These are phyloP conservation scores for Drosophila virilis DNA, from an alignment of 1,140 invertebrate species.

Conservation along the genomic window DNA sequence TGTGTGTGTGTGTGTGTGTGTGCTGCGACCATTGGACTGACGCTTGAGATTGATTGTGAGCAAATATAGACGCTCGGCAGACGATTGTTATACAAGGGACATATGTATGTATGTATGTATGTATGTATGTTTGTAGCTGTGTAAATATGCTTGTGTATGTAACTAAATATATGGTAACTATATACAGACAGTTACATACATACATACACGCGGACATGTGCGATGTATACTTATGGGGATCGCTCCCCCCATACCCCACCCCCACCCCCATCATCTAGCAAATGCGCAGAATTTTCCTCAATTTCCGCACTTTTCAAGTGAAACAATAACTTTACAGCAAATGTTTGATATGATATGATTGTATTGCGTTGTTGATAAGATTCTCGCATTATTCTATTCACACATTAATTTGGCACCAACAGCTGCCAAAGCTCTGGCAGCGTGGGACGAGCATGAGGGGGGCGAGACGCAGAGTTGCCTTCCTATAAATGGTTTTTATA, in stretches of 20 bases:
- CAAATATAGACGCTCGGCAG: slow-evolving; percentile 64
- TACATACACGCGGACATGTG: slow-evolving; percentile 7
- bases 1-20: slow-evolving; percentile 18
- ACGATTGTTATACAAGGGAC: slow-evolving; percentile 55
- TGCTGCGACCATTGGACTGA: slow-evolving; percentile 42
- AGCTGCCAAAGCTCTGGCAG: slow-evolving; percentile 7
- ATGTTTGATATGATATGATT: too few relatives aligned
- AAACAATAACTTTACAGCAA: not conserved
- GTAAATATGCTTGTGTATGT: not conserved
- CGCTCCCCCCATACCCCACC: not conserved
- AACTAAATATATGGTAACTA: not conserved
- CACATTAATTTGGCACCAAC: not conserved
- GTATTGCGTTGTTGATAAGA: too few relatives aligned
- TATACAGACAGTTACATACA: not conserved
- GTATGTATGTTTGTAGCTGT: too few relatives aligned
- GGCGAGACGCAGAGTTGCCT: too few relatives aligned
- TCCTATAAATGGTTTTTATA: too few relatives aligned
- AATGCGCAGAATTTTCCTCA: not conserved
- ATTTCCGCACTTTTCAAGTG: not conserved
- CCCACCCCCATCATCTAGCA: not conserved
- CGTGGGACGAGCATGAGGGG: not conserved
- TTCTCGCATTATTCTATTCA: too few relatives aligned
- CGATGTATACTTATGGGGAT: slow-evolving; percentile 10
- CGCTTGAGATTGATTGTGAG: slow-evolving; percentile 62
- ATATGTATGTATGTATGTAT: slow-evolving; percentile 8